Conservation (phyloP, 35 echinoderm and acorn worm genomes). For the Diadema setosum region DNA sequence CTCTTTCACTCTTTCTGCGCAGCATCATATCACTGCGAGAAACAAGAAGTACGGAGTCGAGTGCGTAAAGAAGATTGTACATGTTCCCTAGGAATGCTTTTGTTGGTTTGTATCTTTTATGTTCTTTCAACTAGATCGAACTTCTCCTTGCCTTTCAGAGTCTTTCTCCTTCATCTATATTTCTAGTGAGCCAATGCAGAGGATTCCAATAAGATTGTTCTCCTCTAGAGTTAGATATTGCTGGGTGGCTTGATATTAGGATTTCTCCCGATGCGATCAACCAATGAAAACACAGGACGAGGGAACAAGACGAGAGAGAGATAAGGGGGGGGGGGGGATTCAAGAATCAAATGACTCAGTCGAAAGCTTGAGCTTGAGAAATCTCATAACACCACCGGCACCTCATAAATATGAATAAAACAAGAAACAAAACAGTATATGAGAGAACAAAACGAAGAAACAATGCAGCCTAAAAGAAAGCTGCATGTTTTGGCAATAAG, state of each 20-base stretch:
- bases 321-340: neutral
- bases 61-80: no score
- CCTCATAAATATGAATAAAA: no score
- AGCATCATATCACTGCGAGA: no score
- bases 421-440: no score
- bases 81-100: no score
- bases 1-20: no score
- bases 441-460: no score
- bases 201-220: neutral
- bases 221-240: neutral
- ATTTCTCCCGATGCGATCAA: neutral
- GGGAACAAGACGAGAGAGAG: neutral
- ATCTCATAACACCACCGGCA: neutral
- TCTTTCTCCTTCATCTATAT: neutral
- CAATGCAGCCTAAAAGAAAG: no score
- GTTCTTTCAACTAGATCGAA: no score
- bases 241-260: neutral
- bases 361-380: neutral
- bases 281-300: slow-evolving; percentile 6
- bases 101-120: no score
- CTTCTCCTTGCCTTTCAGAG: neutral
- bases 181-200: neutral
- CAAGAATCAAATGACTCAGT: neutral
- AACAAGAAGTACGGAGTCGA: no score
- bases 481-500: no score